Conservation (phyloP, 1,140 invertebrate species). For the Cecropterus lyciades region DNA sequence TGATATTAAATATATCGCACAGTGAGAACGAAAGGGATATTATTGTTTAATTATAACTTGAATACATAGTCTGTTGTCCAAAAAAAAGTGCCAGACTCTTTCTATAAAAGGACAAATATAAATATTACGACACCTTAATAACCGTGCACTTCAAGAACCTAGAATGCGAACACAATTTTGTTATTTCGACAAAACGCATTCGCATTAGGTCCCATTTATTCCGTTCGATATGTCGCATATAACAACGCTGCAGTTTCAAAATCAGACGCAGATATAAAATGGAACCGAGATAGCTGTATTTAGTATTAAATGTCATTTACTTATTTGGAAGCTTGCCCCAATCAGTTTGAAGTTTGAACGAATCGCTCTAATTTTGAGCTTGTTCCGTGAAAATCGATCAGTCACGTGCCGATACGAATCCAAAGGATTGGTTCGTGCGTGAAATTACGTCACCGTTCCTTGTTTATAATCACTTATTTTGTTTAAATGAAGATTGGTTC, state of each 20-base stretch:
- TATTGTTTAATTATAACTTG: no score
- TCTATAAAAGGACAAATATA: no score
- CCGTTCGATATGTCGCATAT: no score
- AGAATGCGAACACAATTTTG: no score
- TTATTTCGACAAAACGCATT: no score
- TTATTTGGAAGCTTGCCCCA: constrained; percentile 9
- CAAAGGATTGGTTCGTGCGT: constrained; percentile 6
- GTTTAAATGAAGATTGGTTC: background rate
- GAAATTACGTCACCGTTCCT: background rate
- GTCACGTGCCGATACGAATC: background rate
- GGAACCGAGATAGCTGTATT: background rate
- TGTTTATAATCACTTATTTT: background rate
- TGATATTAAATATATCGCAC: no score
- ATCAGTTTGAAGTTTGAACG: constrained; percentile 10
- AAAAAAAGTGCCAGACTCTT: no score
- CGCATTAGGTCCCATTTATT: no score
- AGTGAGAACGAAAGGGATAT: no score
- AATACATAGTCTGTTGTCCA: no score
- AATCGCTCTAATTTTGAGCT: constrained; percentile 9
- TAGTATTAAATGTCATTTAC: constrained; percentile 3
- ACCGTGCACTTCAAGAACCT: no score
- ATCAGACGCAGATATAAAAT: background rate
- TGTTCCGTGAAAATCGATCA: constrained; percentile 19
- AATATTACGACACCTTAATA: no score
- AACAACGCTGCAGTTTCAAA: background rate